Conservation (phyloP, 1,140 invertebrate species). For the Zaprionus kolodkinae region DNA sequence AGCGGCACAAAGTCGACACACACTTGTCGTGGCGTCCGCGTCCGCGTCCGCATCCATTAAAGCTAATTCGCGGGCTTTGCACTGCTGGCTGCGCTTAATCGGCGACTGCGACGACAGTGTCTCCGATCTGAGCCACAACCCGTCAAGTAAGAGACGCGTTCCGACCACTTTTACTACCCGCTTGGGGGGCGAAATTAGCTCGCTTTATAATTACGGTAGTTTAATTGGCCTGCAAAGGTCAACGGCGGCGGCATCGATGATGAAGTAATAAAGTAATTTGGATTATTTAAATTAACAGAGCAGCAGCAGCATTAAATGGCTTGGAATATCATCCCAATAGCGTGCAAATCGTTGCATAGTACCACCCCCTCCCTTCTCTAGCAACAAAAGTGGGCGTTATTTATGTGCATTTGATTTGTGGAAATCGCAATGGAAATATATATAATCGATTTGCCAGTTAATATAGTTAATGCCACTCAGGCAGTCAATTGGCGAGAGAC, state of each 20-base stretch:
- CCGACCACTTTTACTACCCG: slow-evolving; percentile 27
- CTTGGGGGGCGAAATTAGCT: slow-evolving; percentile 9
- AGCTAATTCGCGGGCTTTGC: slow-evolving; percentile 50
- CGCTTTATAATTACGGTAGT: slow-evolving; percentile 41
- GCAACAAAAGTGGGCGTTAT: not conserved
- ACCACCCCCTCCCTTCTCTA: not conserved
- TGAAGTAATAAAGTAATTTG: slow-evolving; percentile 13
- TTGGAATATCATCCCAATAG: slow-evolving; percentile 18
- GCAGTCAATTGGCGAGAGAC: not conserved
- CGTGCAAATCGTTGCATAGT: slow-evolving; percentile 31
- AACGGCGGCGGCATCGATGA: slow-evolving; percentile 26
- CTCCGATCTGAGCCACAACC: not conserved
- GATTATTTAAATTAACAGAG: slow-evolving; percentile 23
- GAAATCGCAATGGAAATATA: not conserved
- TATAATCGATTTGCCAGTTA: not conserved
- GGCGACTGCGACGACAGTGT: not conserved
- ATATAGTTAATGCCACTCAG: not conserved
- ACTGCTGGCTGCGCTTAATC: slow-evolving; percentile 23
- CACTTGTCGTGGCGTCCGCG: slow-evolving; percentile 15
- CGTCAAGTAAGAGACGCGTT: not conserved
- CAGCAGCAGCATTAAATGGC: slow-evolving; percentile 15
- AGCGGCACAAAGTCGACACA: slow-evolving; percentile 49
- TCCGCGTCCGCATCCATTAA: slow-evolving; percentile 53
- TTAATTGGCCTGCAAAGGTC: slow-evolving; percentile 52
- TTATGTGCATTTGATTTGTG: slow-evolving; percentile 3